A percentile compares a stretch with the other conserved stretches of the same genome.
These are phyloP conservation scores for Bruchidius siliquastri DNA, from an alignment of 2,888 invertebrate species.

Conservation along the genomic window DNA sequence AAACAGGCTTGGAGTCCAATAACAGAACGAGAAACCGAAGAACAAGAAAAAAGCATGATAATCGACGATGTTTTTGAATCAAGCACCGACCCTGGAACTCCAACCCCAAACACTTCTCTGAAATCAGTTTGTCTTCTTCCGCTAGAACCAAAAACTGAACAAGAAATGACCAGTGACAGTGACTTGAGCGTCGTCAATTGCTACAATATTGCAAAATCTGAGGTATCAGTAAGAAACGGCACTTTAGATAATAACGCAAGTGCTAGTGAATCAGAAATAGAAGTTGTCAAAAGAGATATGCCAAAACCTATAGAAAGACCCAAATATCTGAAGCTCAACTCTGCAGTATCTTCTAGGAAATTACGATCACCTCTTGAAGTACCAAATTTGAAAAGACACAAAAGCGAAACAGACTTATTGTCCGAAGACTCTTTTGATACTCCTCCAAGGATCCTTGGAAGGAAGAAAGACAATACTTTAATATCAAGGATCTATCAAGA, in stretches of 20 bases:
- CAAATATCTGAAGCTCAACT: conserved; percentile 5
- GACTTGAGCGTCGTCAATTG: conserved; percentile 42
- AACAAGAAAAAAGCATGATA: neutral
- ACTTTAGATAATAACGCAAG: conserved; percentile 5
- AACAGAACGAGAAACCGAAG: neutral
- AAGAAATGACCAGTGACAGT: conserved; percentile 43
- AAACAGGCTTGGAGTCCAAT: neutral
- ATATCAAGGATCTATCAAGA: conserved; percentile 36
- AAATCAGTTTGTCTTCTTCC: neutral
- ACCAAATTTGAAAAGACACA: conserved; percentile 14
- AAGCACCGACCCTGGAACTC: neutral
- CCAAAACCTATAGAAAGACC: conserved; percentile 1
- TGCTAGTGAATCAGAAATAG: conserved; percentile 2
- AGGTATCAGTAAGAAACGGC: conserved; percentile 24
- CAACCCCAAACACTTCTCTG: neutral
- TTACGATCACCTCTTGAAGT: neutral
- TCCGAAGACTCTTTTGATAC: conserved; percentile 20
- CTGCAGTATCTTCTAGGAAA: neutral
- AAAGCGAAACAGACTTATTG: conserved; percentile 25
- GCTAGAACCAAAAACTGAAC: neutral
- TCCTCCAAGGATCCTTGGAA: conserved; percentile 22
- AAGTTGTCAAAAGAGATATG: conserved; percentile 8
- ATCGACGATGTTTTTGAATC: neutral
- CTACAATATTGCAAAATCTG: conserved; percentile 43
- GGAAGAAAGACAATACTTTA: conserved; percentile 35